Evolutionary conservation across 2,888 invertebrate species (phyloP).

Genomic region (Galerucella nymphaeae): DNA sequence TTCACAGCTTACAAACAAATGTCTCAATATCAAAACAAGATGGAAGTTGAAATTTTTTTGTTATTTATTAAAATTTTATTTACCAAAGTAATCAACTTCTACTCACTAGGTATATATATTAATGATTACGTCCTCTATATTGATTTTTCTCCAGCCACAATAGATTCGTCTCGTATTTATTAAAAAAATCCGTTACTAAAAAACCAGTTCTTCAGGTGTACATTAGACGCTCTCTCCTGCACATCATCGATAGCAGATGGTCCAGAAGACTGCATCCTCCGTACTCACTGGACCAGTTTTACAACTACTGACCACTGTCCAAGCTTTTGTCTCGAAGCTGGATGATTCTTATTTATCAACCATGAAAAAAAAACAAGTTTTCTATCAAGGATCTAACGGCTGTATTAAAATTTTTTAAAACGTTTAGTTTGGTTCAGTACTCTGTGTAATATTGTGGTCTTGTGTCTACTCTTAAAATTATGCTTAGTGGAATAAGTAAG

Average conservation of each 20-base stretch:
- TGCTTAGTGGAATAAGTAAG: not conserved
- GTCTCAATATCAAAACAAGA: too few species aligned
- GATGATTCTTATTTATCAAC: constrained; percentile 33
- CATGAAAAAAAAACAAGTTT: constrained; percentile 34
- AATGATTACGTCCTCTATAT: too few species aligned
- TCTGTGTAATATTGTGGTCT: not conserved
- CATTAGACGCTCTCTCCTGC: constrained; percentile 35
- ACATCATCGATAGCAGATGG: constrained; percentile 58
- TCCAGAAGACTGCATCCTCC: constrained; percentile 58
- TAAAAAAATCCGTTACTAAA: constrained; percentile 39
- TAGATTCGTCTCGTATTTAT: not conserved
- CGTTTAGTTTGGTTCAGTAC: constrained; percentile 15
- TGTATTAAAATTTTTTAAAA: not conserved
- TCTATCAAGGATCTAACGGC: constrained; percentile 17
- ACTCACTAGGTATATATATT: too few species aligned
- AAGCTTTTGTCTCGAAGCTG: constrained; percentile 40
- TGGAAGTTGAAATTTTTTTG: too few species aligned
- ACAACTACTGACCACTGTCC: constrained; percentile 61
- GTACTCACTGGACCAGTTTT: constrained; percentile 59
- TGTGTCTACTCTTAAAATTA: not conserved
- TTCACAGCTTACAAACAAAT: too few species aligned
- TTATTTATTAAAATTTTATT: too few species aligned
- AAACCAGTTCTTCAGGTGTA: constrained; percentile 57
- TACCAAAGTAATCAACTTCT: too few species aligned
- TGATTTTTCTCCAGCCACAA: too few species aligned